These are phyloP conservation scores for Acanthornis magna DNA, from an alignment of 2,797 vertebrate species.

Conservation along the genomic window DNA sequence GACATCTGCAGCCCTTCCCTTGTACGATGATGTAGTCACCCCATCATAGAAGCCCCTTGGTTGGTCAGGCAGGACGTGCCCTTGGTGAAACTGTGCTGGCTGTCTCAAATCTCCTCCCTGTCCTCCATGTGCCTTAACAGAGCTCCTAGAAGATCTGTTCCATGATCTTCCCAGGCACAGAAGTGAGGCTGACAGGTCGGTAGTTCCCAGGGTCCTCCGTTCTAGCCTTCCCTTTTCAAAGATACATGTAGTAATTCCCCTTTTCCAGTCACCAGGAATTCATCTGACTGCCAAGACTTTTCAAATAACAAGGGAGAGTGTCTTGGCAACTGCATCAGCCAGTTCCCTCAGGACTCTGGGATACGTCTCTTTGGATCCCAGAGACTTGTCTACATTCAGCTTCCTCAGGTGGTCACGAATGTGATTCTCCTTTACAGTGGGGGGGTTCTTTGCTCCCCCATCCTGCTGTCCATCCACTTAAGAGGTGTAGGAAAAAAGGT, in stretches of 20 bases:
- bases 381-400: background rate
- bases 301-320: background rate
- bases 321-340: background rate
- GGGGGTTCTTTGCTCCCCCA: background rate
- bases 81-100: background rate
- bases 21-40: background rate
- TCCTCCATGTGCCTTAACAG: background rate
- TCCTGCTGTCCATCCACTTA: background rate
- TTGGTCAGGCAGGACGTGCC: background rate
- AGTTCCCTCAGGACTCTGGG: background rate
- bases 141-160: background rate
- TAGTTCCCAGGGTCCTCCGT: background rate
- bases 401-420: accelerated
- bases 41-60: background rate
- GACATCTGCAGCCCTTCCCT: too few species aligned
- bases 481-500: background rate
- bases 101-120: background rate
- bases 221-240: background rate
- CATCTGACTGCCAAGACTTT: background rate
- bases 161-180: background rate
- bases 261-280: background rate
- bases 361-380: background rate
- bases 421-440: background rate
- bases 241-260: background rate
- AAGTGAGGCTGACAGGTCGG: background rate